Base-by-base conservation (phyloP, 2,888 invertebrate genomes). In the Lasioglossum marginatum region DNA sequence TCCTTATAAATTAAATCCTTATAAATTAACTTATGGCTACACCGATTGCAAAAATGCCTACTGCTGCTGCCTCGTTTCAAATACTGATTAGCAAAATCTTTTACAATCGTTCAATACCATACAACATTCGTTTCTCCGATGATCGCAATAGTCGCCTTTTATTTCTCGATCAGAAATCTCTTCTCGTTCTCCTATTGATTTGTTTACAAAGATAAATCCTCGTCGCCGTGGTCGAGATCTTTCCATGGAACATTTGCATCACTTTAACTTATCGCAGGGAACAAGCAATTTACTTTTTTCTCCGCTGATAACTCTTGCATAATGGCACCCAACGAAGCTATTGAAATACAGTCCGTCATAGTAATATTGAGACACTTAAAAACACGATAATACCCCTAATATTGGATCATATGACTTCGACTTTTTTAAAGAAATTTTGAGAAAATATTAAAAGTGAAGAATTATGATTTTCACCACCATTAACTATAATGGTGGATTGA, bases 31-130 rank as follows among this genome's bases (percentile, higher is more conserved):
- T 52, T 52, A 43, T 48, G 37, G 31, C 40, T 45, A 70, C 77
- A 71, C 52, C 77, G 74, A 84, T 85, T 74, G 34, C 45, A 45
- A 70, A 74, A 63, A 23, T 66, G 6, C 34, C 12, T 63, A 71
- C 19, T 31, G 43, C 16, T n/a, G 37, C 40, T 34, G 12, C 4
- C 0, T 43, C 43, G 34, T 70, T 70, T 52, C 19, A 78, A 83
- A 85, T 75, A 83, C 23, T 66, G 34, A 85, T 83, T 83, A 83
- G 63, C 31, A 83, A 85, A 78, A 66, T 34, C 70, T 34, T 23
- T 31, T 3, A 27, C 45, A 48, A 63, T 1, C n/a, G 1, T n/a
- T 57, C 57, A 12, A 57, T 57, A 57, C 12, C 57, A 4, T n/a
- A n/a, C n/a, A 57, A 57, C n/a, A 57, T 57, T n/a, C 12, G 57